Evolutionary conservation across 2,797 vertebrate species (phyloP).

Genomic region (Trematomus bernacchii): DNA sequence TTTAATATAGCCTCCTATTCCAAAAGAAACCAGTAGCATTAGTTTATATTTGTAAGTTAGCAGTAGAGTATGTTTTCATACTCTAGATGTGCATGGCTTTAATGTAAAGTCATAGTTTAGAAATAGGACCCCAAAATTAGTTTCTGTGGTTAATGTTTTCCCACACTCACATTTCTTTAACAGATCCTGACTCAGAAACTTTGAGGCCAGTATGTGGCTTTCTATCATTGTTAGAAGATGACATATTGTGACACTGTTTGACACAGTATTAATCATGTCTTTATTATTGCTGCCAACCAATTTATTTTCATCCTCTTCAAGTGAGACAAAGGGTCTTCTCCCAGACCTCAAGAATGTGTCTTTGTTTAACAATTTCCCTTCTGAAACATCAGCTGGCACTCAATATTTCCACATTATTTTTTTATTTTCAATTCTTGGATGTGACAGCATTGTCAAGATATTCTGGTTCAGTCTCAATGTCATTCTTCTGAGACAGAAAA

Average conservation of each 20-base stretch:
- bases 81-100: not conserved
- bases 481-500: constrained; percentile 15
- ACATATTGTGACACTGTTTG: constrained; percentile 28
- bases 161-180: constrained; percentile 9
- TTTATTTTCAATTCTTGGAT: constrained; percentile 5
- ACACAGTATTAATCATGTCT: constrained; percentile 8
- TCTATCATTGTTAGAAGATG: not conserved
- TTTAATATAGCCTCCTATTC: constrained; percentile 35
- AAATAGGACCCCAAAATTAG: not conserved
- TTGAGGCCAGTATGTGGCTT: constrained; percentile 7
- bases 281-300: constrained; percentile 18
- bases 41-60: constrained; percentile 24
- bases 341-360: not conserved
- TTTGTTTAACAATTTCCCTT: not conserved
- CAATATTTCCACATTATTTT: constrained; percentile 2
- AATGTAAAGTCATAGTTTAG: not conserved
- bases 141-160: constrained; percentile 18
- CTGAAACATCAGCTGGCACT: constrained; percentile 1
- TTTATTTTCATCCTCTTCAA: constrained; percentile 4
- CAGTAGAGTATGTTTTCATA: not conserved
- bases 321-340: constrained; percentile 15
- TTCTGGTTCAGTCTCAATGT: constrained; percentile 30
- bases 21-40: constrained; percentile 37
- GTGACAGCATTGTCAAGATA: constrained; percentile 34
- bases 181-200: not conserved